Conservation (phyloP, 2,113 vertebrate genomes). For the Pleuronectes platessa region DNA sequence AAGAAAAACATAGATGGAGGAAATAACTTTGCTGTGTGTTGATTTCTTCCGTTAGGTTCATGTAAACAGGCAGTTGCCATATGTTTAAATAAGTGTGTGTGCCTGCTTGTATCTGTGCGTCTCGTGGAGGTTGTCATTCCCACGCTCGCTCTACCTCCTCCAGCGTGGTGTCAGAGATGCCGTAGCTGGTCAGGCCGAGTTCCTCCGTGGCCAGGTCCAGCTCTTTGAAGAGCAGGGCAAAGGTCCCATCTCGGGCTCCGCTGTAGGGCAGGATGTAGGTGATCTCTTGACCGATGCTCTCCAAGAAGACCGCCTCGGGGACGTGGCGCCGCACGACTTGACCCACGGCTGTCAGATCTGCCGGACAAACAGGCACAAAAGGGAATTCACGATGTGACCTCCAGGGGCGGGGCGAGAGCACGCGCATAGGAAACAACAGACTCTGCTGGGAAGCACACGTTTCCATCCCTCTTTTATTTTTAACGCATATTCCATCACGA, state of each 20-base stretch:
- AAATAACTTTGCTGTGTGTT: constrained; percentile 46
- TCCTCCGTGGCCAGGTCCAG: constrained; percentile 89
- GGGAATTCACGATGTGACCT: constrained; percentile 3
- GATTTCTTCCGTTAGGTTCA: neutral
- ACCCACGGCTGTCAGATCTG: constrained; percentile 72
- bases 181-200: constrained; percentile 93
- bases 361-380: neutral
- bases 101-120: neutral
- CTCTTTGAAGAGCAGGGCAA: constrained; percentile 91
- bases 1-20: constrained; percentile 15
- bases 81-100: neutral
- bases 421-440: neutral
- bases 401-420: neutral
- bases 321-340: constrained; percentile 81
- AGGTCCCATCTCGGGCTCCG: constrained; percentile 92
- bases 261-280: constrained; percentile 93
- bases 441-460: neutral
- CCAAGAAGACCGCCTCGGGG: constrained; percentile 89
- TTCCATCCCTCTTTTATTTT: neutral
- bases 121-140: neutral
- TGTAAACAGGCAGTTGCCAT: no score
- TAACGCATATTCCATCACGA: neutral
- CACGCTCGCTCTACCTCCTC: constrained; percentile 88
- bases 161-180: constrained; percentile 96
- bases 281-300: constrained; percentile 95